Evolutionary conservation across 2,888 invertebrate genomes (phyloP).

Genomic region (Apamea monoglypha): DNA sequence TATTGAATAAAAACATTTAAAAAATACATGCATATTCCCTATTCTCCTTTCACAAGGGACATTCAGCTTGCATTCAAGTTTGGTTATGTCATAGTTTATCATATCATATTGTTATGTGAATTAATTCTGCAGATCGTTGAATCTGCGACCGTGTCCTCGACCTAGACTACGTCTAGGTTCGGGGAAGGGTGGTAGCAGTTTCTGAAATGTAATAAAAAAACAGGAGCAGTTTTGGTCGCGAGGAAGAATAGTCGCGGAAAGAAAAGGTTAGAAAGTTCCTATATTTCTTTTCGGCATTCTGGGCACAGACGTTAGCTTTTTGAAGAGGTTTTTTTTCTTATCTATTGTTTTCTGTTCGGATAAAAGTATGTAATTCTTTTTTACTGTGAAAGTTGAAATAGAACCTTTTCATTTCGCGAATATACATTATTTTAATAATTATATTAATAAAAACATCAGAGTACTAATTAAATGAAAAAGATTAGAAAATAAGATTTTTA

Average conservation of each 20-base stretch:
- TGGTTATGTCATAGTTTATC: background rate
- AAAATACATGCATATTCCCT: background rate
- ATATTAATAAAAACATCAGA: background rate
- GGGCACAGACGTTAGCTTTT: background rate
- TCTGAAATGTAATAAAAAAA: slow-evolving; percentile 69
- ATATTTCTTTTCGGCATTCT: background rate
- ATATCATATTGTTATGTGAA: slow-evolving; percentile 1
- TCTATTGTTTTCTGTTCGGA: background rate
- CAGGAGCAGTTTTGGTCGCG: slow-evolving; percentile 40
- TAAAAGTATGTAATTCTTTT: background rate
- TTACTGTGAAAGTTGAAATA: background rate
- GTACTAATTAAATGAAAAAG: background rate
- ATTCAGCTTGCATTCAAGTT: slow-evolving; percentile 39
- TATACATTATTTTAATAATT: background rate
- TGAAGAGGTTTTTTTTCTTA: background rate
- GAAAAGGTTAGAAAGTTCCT: background rate
- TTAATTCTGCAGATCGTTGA: slow-evolving; percentile 47
- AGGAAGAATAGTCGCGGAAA: background rate
- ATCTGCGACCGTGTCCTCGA: slow-evolving; percentile 60
- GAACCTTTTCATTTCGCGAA: slow-evolving; percentile 18
- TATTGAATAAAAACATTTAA: background rate
- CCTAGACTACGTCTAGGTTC: slow-evolving; percentile 64
- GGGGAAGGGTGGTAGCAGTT: slow-evolving; percentile 62
- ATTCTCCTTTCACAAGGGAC: background rate
- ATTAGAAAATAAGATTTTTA: background rate